Evolutionary conservation across 2,888 invertebrate species (phyloP).

Genomic region (Xylota segnis): DNA sequence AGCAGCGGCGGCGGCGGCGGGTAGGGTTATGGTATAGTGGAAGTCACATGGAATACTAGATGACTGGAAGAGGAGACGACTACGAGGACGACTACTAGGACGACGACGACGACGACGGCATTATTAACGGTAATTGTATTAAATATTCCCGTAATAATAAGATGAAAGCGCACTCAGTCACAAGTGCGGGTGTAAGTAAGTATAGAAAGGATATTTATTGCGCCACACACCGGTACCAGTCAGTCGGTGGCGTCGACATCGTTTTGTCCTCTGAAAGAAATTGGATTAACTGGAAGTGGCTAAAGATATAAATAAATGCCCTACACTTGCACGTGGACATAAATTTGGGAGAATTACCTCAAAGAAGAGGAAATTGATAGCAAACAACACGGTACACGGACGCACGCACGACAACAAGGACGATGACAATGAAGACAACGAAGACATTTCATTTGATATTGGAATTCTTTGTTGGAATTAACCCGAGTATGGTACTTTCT

Average conservation of each 20-base stretch:
- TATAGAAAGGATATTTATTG: constrained; percentile 68
- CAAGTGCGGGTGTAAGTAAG: constrained; percentile 60
- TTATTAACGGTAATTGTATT: constrained; percentile 76
- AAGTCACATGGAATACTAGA: constrained; percentile 13
- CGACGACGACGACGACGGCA: constrained; percentile 23
- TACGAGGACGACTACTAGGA: too few relatives aligned
- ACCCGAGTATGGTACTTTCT: constrained; percentile 21
- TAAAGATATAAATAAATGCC: constrained; percentile 63
- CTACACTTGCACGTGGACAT: constrained; percentile 53
- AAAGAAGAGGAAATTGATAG: constrained; percentile 22
- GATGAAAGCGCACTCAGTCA: constrained; percentile 60
- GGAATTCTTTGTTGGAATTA: constrained; percentile 48
- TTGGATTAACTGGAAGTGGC: constrained; percentile 71
- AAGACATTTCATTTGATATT: constrained; percentile 43
- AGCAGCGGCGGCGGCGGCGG: constrained; percentile 8
- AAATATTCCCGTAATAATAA: constrained; percentile 72
- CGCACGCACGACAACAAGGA: constrained; percentile 3
- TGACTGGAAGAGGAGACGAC: constrained; percentile 29
- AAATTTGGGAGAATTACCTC: constrained; percentile 56
- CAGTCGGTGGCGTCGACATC: constrained; percentile 9
- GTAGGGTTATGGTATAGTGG: background rate
- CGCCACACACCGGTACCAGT: background rate
- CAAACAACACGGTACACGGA: background rate
- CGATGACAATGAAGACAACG: background rate
- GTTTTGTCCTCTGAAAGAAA: constrained; percentile 40